These are phyloP conservation scores for Acanthornis magna DNA, from an alignment of 2,797 vertebrate genomes.

Conservation along the genomic window DNA sequence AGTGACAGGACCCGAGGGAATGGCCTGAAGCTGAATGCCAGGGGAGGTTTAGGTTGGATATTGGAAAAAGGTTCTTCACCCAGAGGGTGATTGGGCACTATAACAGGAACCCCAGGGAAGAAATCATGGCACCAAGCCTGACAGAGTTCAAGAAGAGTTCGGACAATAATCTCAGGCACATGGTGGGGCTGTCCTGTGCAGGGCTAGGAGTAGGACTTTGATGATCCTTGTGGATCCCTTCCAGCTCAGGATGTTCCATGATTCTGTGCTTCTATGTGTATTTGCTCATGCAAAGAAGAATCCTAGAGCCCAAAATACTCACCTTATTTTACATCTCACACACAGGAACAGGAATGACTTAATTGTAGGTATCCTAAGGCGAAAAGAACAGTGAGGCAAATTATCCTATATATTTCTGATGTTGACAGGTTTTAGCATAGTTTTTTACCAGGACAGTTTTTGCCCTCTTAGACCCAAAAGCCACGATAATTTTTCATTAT, in stretches of 20 bases:
- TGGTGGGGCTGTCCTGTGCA: neutral
- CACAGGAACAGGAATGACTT: neutral
- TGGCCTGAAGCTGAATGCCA: neutral
- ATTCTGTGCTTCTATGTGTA: neutral
- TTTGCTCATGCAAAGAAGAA: neutral
- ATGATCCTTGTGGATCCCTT: neutral
- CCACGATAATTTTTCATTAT: neutral
- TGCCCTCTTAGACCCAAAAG: neutral
- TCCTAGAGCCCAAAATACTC: neutral
- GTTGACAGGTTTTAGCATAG: neutral
- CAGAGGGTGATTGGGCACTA: neutral
- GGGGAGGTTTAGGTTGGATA: neutral
- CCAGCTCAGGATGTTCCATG: neutral
- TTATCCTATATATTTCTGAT: neutral
- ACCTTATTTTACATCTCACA: neutral
- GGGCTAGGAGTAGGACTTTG: neutral
- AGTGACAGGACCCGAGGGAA: neutral
- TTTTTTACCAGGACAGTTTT: neutral
- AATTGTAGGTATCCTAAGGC: neutral
- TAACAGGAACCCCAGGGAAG: neutral
- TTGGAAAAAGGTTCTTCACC: neutral
- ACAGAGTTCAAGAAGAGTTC: neutral
- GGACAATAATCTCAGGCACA: neutral
- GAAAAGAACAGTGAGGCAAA: neutral
- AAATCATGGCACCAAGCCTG: neutral